A percentile compares a stretch with the other conserved stretches of the same genome.
These are phyloP conservation scores for Spheniscus mendiculus DNA, from an alignment of 2,113 vertebrate species.

Conservation along the genomic window DNA sequence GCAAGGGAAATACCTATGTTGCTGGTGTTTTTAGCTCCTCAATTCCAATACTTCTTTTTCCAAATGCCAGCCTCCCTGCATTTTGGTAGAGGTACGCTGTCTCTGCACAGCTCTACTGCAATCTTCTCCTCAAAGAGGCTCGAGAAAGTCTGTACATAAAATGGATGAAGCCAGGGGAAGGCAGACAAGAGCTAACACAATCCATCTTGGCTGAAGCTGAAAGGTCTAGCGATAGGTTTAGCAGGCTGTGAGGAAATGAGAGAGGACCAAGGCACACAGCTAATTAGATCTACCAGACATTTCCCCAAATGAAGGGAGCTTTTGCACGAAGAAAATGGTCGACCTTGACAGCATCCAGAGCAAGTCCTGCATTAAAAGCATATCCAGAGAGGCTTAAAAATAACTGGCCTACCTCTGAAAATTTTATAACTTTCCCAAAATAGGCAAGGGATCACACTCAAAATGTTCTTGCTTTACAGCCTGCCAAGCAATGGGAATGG, in stretches of 20 bases:
- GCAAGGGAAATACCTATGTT: neutral
- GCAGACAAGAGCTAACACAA: neutral
- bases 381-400: constrained; percentile 55
- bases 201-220: constrained; percentile 17
- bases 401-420: constrained; percentile 61
- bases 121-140: neutral
- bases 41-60: neutral
- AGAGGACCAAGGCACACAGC: neutral
- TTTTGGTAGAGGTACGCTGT: neutral
- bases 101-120: neutral
- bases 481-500: neutral
- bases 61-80: neutral
- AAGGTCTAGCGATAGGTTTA: neutral
- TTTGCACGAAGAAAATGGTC: neutral
- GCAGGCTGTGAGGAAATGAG: constrained; percentile 6
- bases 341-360: constrained; percentile 56
- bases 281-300: constrained; percentile 45
- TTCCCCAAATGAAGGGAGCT: neutral
- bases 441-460: constrained; percentile 41
- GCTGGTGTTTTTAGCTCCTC: neutral
- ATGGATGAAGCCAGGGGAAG: neutral
- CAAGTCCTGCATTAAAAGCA: constrained; percentile 21
- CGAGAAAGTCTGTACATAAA: neutral
- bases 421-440: constrained; percentile 51
- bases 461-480: constrained; percentile 12